These are phyloP conservation scores for Morpho achilles DNA, from an alignment of 2,888 invertebrate genomes.

Conservation along the genomic window DNA sequence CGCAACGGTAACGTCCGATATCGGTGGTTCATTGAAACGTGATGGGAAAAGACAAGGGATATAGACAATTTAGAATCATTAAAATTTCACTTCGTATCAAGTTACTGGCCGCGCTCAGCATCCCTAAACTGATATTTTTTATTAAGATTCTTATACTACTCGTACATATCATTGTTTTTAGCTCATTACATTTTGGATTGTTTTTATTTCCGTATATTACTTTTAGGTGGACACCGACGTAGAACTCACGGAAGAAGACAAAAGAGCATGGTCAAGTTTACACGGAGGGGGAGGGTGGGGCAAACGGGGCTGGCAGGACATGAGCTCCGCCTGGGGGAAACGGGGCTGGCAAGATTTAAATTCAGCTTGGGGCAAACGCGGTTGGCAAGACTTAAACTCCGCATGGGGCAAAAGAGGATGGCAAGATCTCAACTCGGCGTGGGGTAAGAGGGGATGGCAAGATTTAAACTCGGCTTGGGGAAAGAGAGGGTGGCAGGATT, in stretches of 20 bases:
- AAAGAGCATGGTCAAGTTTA: slow-evolving; percentile 80
- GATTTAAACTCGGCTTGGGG: slow-evolving; percentile 78
- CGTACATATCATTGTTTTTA: too few species aligned
- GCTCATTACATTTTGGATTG: too few species aligned
- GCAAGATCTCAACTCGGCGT: slow-evolving; percentile 69
- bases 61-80: too few species aligned
- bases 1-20: too few species aligned
- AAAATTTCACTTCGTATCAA: too few species aligned
- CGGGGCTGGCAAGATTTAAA: slow-evolving; percentile 78
- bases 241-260: slow-evolving; percentile 77
- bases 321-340: slow-evolving; percentile 76
- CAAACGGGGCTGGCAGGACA: slow-evolving; percentile 74
- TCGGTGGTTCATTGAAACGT: too few species aligned
- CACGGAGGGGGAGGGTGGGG: slow-evolving; percentile 80
- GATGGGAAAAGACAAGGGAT: too few species aligned
- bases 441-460: slow-evolving; percentile 82
- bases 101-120: too few species aligned
- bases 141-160: too few species aligned
- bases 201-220: too few species aligned
- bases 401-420: slow-evolving; percentile 77
- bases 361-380: slow-evolving; percentile 76
- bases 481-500: slow-evolving; percentile 78
- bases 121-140: too few species aligned
- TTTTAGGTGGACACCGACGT: slow-evolving; percentile 59
- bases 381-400: slow-evolving; percentile 78